Conservation (phyloP, 2,888 invertebrate species). For the Iphiclides podalirius region DNA sequence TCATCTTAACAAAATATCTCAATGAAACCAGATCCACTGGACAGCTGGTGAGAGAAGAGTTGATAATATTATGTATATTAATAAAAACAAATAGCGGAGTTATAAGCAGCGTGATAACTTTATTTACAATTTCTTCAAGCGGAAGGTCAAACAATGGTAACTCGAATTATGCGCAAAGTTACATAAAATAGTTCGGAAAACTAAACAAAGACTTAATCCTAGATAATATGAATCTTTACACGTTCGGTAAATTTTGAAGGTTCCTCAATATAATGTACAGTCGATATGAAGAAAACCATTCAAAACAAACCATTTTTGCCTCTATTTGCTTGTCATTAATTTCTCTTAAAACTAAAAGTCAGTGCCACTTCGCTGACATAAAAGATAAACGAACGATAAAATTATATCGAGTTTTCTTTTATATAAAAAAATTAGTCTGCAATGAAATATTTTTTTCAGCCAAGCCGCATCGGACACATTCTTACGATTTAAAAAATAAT, state of each 20-base stretch:
- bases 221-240: slow-evolving; percentile 41
- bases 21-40: too few relatives aligned
- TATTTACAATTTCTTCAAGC: slow-evolving; percentile 65
- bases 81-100: slow-evolving; percentile 35
- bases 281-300: slow-evolving; percentile 60
- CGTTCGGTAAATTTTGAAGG: slow-evolving; percentile 63
- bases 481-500: slow-evolving; percentile 33
- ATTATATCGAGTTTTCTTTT: background rate
- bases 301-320: slow-evolving; percentile 69
- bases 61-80: slow-evolving; percentile 18
- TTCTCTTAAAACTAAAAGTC: slow-evolving; percentile 43
- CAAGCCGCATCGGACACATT: slow-evolving; percentile 38
- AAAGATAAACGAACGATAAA: slow-evolving; percentile 21
- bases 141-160: slow-evolving; percentile 64
- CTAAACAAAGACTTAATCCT: slow-evolving; percentile 42
- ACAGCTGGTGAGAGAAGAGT: too few relatives aligned
- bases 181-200: slow-evolving; percentile 40
- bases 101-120: slow-evolving; percentile 37
- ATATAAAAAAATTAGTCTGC: background rate
- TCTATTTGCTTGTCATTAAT: slow-evolving; percentile 72
- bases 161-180: slow-evolving; percentile 67
- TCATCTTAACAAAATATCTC: slow-evolving; percentile 23
- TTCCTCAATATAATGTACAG: slow-evolving; percentile 67
- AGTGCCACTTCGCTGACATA: slow-evolving; percentile 44
- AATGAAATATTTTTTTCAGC: slow-evolving; percentile 27